These are phyloP conservation scores for Drosophila orena DNA, from an alignment of 1,140 invertebrate species.

Conservation along the genomic window DNA sequence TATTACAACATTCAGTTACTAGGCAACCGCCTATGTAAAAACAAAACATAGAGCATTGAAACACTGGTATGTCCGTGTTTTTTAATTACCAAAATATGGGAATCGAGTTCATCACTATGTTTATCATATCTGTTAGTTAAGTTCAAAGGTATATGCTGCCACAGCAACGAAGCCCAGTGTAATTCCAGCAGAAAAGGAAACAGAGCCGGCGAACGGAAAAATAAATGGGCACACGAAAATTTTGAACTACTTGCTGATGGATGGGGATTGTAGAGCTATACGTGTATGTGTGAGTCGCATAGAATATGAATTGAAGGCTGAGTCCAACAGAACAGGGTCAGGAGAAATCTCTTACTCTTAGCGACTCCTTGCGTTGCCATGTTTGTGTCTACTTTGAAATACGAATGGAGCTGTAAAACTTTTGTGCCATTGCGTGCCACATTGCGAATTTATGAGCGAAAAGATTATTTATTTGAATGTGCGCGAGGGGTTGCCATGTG, in stretches of 20 bases:
- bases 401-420: constrained; percentile 67
- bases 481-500: constrained; percentile 47
- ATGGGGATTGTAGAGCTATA: constrained; percentile 17
- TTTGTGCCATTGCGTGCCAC: constrained; percentile 45
- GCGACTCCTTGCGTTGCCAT: constrained; percentile 62
- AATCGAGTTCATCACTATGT: too few species aligned
- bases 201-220: constrained; percentile 33
- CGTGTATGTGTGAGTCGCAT: constrained; percentile 20
- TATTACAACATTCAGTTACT: too few species aligned
- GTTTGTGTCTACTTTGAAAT: constrained; percentile 31
- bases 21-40: too few species aligned
- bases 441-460: constrained; percentile 78
- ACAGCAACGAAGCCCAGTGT: constrained; percentile 11
- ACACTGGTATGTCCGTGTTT: too few species aligned
- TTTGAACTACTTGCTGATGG: constrained; percentile 53
- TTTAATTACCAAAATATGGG: too few species aligned
- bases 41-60: too few species aligned
- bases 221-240: constrained; percentile 46
- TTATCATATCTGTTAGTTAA: too few species aligned
- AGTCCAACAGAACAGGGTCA: constrained; percentile 26
- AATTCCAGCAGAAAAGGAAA: constrained; percentile 7
- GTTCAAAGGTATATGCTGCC: too few species aligned
- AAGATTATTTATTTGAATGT: constrained; percentile 76
- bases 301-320: constrained; percentile 56
- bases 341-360: constrained; percentile 72